phyloP scores from a whole-genome alignment of 2,113 vertebrate genomes.

The Aegotheles bennettii region DNA sequence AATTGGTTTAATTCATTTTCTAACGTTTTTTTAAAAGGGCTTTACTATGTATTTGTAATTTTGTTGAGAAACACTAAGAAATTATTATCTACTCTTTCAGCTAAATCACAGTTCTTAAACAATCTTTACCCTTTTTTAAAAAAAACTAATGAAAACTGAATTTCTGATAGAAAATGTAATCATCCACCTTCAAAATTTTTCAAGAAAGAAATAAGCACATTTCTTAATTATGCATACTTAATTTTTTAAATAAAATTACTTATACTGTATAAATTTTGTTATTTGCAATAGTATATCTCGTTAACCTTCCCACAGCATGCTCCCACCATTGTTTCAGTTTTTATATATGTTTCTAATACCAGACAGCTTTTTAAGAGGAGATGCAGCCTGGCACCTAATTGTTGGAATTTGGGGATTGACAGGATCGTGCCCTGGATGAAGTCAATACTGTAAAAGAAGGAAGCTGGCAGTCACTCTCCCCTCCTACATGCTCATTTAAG shows the following conservation, averaged over 20 bases:
- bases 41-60: not conserved
- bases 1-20: not conserved
- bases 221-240: not conserved
- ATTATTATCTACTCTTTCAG: not conserved
- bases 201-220: not conserved
- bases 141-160: not conserved
- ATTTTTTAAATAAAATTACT: not conserved
- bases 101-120: not conserved
- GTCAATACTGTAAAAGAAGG: not conserved
- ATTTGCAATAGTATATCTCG: not conserved
- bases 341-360: not conserved
- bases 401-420: not conserved
- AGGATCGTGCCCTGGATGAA: not conserved
- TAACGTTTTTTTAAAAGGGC: not conserved
- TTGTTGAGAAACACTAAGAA: not conserved
- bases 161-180: not conserved
- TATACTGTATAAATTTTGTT: not conserved
- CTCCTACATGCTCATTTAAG: fast-evolving
- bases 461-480: not conserved
- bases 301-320: not conserved
- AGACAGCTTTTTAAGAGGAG: not conserved
- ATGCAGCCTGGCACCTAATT: not conserved
- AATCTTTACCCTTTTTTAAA: not conserved
- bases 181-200: not conserved
- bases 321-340: not conserved